Base-by-base conservation (phyloP, 2,888 invertebrate species). In the Craniophora ligustri region DNA sequence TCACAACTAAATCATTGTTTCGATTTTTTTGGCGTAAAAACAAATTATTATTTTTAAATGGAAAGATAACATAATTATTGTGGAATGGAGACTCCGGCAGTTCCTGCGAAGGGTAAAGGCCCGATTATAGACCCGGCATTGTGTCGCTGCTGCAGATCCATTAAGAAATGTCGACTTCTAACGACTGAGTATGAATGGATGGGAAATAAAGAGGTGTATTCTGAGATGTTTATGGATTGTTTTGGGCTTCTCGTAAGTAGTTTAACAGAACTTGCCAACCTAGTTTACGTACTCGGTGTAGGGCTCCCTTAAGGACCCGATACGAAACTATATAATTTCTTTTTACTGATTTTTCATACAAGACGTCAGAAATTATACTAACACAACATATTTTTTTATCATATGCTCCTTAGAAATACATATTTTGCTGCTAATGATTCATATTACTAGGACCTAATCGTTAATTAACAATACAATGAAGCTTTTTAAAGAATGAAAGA, bases 161-260 rank as follows among this genome's bases (percentile, higher is more conserved):
- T 91, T 19, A 92, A 92, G 74, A 91, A 90, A 85, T 92, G 93
- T 59, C 82, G 92, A 13, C 69, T 92, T 54, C 60, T 92, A 26
- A 86, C 84, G 0, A 70, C 76, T 0, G 91, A 92, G 65, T 92
- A 92, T 44, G 85, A 88, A 23, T 92, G 88, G 84, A 79, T 81
- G 72, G 88, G 83, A 0, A 75, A 78, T 13, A 91, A 90, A 62
- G 92, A 92, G 72, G 67, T 88, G 0, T 92, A 92, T 65, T 87
- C 92, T 0, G 91, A 92, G 54, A 91, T 92, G 88, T 82, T 92
- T 58, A 86, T 91, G 87, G 92, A 92, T 59, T 90, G 89, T 62
- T 92, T 90, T 71, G 92, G 92, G 0, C 79, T 92, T 19, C 72
- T 92, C 41, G 92, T 92, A 62, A 87, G 91, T 85, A 57, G 36